Conservation (phyloP, 2,113 vertebrate genomes). For the Xiphorhynchus elegans region DNA sequence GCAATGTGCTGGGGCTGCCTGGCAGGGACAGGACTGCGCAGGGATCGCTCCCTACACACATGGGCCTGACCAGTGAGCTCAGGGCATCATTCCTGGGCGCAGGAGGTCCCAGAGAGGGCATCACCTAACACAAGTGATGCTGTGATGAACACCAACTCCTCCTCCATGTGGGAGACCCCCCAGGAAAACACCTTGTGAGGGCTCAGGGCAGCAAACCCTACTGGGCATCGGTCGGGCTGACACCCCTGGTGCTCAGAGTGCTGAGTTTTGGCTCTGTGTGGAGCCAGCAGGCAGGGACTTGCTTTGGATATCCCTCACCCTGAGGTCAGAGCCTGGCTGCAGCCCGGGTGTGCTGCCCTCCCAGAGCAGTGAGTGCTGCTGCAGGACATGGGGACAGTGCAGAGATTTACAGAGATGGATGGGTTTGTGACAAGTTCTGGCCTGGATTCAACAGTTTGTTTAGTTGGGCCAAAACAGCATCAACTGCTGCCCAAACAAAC, state of each 20-base stretch:
- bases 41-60: not conserved
- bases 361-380: not conserved
- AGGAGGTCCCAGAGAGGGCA: not conserved
- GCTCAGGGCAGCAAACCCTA: not conserved
- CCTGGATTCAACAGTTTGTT: not conserved
- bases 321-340: not conserved
- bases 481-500: not conserved
- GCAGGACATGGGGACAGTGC: not conserved
- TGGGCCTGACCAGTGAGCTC: not conserved
- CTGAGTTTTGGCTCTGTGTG: not conserved
- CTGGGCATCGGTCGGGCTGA: rapidly evolving
- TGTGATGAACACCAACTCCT: not conserved
- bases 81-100: not conserved
- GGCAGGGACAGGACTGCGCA: not conserved
- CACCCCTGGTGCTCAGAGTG: not conserved
- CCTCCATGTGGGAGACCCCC: not conserved
- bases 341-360: not conserved
- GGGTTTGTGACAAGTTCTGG: not conserved
- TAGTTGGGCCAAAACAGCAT: not conserved
- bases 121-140: not conserved
- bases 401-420: not conserved
- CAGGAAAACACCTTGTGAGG: not conserved
- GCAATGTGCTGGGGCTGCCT: not conserved
- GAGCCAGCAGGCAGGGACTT: not conserved
- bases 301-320: not conserved